These are phyloP conservation scores for Dicaeum eximium DNA, from an alignment of 2,113 vertebrate genomes.

Conservation along the genomic window DNA sequence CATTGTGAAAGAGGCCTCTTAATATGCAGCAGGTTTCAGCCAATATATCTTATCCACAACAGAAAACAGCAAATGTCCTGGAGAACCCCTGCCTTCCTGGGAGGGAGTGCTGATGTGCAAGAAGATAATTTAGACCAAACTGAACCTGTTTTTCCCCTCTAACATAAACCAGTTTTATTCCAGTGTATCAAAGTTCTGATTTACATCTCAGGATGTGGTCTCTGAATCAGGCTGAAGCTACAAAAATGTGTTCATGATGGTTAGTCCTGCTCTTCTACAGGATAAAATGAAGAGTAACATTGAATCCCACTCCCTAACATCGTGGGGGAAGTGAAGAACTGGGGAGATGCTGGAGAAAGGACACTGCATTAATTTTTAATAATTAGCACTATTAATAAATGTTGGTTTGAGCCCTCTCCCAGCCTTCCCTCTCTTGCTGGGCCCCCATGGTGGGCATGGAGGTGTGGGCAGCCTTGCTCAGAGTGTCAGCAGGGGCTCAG, in stretches of 20 bases:
- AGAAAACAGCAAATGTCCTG: background rate
- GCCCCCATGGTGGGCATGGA: fast-evolving
- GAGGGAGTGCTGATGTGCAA: background rate
- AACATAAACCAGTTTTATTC: background rate
- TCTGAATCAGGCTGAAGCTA: background rate
- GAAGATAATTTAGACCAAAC: background rate
- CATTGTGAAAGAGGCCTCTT: background rate
- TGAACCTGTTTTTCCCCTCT: background rate
- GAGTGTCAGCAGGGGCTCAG: background rate
- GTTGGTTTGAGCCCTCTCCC: background rate
- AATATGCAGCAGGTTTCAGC: background rate
- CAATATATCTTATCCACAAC: background rate
- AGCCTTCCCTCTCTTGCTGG: fast-evolving
- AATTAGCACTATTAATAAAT: background rate
- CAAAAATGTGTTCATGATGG: background rate
- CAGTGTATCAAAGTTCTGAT: background rate
- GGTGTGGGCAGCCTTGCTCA: background rate
- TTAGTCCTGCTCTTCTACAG: background rate
- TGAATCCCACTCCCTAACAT: background rate
- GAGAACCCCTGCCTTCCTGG: background rate
- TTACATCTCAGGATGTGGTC: background rate
- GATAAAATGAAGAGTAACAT: background rate
- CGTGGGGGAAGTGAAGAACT: background rate
- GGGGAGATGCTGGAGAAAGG: background rate
- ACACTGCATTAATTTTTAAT: background rate